Evolutionary conservation across 2,113 vertebrate genomes (phyloP).

Genomic region (Siphamia tubifer): DNA sequence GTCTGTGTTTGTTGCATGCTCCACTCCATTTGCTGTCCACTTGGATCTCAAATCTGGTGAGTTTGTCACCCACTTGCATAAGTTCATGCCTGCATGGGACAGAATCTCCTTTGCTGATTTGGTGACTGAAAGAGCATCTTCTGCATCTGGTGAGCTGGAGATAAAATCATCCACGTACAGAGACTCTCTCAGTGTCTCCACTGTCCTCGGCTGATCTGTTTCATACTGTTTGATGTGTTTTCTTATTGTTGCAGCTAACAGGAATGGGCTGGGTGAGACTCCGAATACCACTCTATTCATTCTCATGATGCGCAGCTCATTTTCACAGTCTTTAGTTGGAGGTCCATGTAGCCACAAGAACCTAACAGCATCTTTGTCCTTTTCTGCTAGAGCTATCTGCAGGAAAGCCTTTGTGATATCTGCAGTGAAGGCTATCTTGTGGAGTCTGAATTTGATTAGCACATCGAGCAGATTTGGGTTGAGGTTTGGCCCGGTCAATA

Average conservation of each 20-base stretch:
- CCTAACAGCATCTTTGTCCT: not conserved
- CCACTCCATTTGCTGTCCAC: not conserved
- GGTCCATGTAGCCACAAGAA: not conserved
- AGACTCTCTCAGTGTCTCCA: not conserved
- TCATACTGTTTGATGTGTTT: not conserved
- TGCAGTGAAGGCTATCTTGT: not conserved
- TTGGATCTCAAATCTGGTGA: too few species aligned
- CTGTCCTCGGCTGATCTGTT: not conserved
- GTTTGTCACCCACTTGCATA: conserved; percentile 10
- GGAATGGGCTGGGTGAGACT: too few species aligned
- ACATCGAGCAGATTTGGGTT: not conserved
- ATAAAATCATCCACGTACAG: not conserved
- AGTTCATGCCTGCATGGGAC: not conserved
- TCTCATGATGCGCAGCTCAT: too few species aligned
- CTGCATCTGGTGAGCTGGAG: not conserved
- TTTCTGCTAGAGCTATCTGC: not conserved
- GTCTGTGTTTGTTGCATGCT: not conserved
- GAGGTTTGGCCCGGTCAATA: not conserved
- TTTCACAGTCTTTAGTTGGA: not conserved
- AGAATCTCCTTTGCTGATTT: conserved; percentile 4
- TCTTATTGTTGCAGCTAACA: not conserved
- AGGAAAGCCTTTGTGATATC: not conserved
- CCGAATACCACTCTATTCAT: conserved; percentile 6
- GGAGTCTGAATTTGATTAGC: not conserved
- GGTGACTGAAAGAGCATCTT: not conserved